Base-by-base conservation (phyloP, 2,888 invertebrate genomes). In the Ellobium chinense region DNA sequence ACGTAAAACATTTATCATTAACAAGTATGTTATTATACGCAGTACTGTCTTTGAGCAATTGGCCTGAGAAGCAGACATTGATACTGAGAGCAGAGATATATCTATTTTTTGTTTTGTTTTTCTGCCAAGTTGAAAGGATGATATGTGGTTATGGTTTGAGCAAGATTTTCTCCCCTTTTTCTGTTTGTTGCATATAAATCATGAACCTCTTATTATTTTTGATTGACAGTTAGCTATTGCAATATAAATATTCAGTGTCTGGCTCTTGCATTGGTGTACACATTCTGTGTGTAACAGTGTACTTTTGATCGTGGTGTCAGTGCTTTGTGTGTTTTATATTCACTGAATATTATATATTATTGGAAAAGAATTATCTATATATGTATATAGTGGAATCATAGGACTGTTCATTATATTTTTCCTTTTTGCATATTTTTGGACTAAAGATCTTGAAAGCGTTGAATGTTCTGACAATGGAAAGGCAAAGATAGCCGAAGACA, bases 281-380 rank as follows among this genome's bases (percentile, higher is more conserved):
- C 70, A 69, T 29, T 37, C 37, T 29, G 56, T 60, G 73, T 73
- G 60, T 36, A 12, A 63, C 27, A 36, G 27, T 74, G 37, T 74
- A 74, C 36, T 54, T 34, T 60, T 74, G 63, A 39, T 62, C 37
- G 39, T 72, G 58, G 72, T 72, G 74, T 63, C 60, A 63, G 74
- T 39, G 62, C 74, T 74, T 74, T 74, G 74, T 74, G 60, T 62
- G 74, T 74, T 60, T 62, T 39, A 63, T 74, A 62, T 62, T 36
- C n/a, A 62, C 12, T 58, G 29, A 62, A 9, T 36, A 39, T 60
- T 58, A 56, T 60, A 72, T 58, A 72, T 72, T 36, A 62, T 46
- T 37, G 69, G 29, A 62, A 74, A 60, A 74, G 39, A 74, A 27
- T 74, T 39, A 39, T 74, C 74, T 63, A 63, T 62, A 37, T 62